These are phyloP conservation scores for Lophochroa leadbeateri DNA, from an alignment of 2,113 vertebrate genomes.

Conservation along the genomic window DNA sequence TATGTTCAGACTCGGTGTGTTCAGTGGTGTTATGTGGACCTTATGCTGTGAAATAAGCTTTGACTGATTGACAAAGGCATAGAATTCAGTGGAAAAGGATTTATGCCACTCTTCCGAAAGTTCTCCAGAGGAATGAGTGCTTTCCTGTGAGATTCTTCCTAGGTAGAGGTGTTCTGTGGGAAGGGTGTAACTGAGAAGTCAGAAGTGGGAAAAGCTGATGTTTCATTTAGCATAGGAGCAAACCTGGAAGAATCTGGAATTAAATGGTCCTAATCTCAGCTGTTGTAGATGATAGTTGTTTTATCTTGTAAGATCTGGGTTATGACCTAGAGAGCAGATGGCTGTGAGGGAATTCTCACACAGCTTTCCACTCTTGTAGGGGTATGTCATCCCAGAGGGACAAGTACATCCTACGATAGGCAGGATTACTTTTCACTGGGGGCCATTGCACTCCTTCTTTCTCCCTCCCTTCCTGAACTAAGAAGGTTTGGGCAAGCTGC, in stretches of 20 bases:
- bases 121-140: conserved; percentile 4
- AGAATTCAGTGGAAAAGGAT: conserved; percentile 56
- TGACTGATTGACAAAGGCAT: conserved; percentile 39
- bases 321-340: background rate
- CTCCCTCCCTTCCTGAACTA: background rate
- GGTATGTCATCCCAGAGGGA: background rate
- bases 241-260: background rate
- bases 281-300: background rate
- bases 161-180: background rate
- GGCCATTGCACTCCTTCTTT: background rate
- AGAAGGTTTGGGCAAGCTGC: background rate
- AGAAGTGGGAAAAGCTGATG: background rate
- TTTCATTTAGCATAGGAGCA: background rate
- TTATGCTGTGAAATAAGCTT: conserved; percentile 50
- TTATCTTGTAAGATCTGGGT: background rate
- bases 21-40: conserved; percentile 41
- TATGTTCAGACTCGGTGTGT: background rate
- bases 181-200: background rate
- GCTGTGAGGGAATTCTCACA: background rate
- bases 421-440: background rate
- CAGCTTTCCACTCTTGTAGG: background rate
- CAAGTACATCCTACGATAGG: background rate
- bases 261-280: background rate
- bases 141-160: background rate
- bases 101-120: background rate